Percentiles rank a stretch among this genome's conserved stretches.
Conservation (phyloP, 2,888 invertebrate genomes). For the Eumacrocentrus americanus region DNA sequence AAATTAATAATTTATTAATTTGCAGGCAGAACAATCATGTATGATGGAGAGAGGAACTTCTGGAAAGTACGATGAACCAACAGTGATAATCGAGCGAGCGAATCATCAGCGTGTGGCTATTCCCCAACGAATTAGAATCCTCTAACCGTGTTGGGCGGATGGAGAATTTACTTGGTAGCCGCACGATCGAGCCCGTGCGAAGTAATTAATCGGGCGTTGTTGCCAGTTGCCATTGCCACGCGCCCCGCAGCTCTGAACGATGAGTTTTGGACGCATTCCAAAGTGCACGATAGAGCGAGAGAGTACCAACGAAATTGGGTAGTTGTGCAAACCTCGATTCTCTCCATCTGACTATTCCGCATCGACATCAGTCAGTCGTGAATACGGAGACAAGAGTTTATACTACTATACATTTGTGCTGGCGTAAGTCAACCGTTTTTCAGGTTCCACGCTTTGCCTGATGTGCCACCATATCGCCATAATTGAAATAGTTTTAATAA, state of each 20-base stretch:
- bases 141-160: neutral
- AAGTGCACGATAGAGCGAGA: constrained; percentile 4
- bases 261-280: constrained; percentile 45
- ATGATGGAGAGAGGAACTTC: neutral
- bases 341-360: constrained; percentile 5
- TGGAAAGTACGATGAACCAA: neutral
- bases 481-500: constrained; percentile 40
- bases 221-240: constrained; percentile 21
- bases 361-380: neutral
- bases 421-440: too few species aligned
- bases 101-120: neutral
- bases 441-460: neutral
- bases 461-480: constrained; percentile 16
- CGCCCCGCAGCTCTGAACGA: constrained; percentile 29
- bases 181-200: constrained; percentile 28
- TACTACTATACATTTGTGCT: too few species aligned
- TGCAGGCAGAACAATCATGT: too few species aligned
- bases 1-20: too few species aligned
- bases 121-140: neutral
- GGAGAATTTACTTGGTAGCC: constrained; percentile 20
- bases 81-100: neutral
- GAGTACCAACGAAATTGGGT: neutral
- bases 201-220: constrained; percentile 43
- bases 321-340: constrained; percentile 15
- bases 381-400: neutral